Percentiles rank a stretch among this genome's conserved stretches.
These are phyloP conservation scores for Rhabdomys dilectus DNA, from an alignment of 2,113 vertebrate species.

Conservation along the genomic window DNA sequence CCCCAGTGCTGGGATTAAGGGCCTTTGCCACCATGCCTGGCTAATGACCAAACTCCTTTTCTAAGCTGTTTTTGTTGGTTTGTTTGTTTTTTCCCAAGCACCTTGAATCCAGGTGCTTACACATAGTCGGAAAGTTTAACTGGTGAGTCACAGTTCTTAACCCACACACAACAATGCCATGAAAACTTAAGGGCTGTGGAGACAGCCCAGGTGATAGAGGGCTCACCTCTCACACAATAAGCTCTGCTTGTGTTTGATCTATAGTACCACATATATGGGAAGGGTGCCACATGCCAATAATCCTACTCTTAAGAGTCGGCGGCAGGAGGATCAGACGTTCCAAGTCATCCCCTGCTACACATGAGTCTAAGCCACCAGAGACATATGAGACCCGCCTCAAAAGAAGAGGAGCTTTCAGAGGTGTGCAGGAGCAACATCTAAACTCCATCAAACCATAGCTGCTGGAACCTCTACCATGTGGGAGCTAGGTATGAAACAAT, in stretches of 20 bases:
- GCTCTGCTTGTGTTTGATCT: background rate
- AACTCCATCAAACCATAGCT: slow-evolving; percentile 67
- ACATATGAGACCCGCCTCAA: background rate
- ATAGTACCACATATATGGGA: background rate
- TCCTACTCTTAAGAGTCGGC: too few relatives aligned
- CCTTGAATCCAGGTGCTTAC: too few relatives aligned
- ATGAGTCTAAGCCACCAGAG: background rate
- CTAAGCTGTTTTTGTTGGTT: background rate
- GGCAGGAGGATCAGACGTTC: too few relatives aligned
- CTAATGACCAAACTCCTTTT: background rate
- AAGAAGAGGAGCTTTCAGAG: background rate
- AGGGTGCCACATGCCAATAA: background rate
- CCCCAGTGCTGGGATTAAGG: background rate
- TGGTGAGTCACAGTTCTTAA: background rate
- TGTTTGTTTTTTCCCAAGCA: background rate
- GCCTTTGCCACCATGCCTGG: background rate
- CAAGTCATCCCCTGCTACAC: background rate
- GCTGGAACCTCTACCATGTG: slow-evolving; percentile 57
- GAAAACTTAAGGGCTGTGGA: background rate
- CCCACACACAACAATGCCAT: background rate
- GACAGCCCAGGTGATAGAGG: background rate
- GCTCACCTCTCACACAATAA: background rate
- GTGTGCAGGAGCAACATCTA: slow-evolving; percentile 3
- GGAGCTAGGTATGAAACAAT: background rate
- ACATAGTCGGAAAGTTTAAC: background rate